phyloP scores from a whole-genome alignment of 2,113 vertebrate genomes.

The Myotis brandtii region DNA sequence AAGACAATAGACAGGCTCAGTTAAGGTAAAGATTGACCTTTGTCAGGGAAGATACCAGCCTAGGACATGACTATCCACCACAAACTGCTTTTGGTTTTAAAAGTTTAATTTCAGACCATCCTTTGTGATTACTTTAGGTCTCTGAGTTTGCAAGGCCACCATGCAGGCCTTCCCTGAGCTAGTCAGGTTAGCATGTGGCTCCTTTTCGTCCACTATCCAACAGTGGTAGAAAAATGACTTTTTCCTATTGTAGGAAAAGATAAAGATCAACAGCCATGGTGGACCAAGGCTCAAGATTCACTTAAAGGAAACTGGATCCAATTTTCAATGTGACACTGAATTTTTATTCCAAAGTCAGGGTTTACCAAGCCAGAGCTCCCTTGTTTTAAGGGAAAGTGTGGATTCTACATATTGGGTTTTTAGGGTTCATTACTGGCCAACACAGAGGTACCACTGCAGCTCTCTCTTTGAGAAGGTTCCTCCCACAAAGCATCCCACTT shows the following conservation, averaged over 20 bases:
- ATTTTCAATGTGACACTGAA: neutral
- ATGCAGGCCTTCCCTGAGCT: too few species aligned
- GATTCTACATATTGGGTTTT: neutral
- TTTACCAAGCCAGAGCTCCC: neutral
- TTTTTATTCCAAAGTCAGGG: neutral
- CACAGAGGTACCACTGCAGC: neutral
- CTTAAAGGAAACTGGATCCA: constrained; percentile 9
- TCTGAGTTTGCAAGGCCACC: too few species aligned
- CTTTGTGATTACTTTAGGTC: too few species aligned
- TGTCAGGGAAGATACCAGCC: too few species aligned
- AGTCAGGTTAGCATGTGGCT: too few species aligned
- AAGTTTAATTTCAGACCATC: too few species aligned
- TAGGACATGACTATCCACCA: too few species aligned
- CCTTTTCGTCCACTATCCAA: neutral
- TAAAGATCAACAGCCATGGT: neutral
- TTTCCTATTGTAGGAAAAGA: constrained; percentile 5
- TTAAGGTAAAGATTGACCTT: too few species aligned
- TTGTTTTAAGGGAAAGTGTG: neutral
- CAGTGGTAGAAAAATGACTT: neutral
- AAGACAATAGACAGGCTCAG: too few species aligned
- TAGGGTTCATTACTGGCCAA: neutral
- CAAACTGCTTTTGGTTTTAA: too few species aligned
- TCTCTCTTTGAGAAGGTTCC: constrained; percentile 54
- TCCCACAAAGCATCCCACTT: constrained; percentile 63
- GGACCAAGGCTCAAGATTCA: neutral